Base-by-base conservation (phyloP, 2,888 invertebrate species). In the Himalopsyche kuldschensis region DNA sequence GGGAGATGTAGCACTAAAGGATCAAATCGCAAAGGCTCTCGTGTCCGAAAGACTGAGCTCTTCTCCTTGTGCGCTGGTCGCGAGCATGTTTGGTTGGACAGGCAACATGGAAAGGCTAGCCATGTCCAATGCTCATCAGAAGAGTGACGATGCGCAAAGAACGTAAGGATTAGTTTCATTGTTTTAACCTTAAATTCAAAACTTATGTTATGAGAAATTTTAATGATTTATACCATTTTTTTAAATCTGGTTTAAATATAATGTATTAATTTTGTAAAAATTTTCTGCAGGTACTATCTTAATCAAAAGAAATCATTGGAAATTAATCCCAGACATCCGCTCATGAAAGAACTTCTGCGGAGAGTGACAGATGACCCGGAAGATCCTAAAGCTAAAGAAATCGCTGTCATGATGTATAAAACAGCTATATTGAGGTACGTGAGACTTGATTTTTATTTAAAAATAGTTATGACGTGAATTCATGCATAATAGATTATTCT, bases 91-190 rank as follows among this genome's bases (percentile, higher is more conserved):
- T 91, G 99, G 99, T 87, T 99, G 99, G 99, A 98, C 99, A 87
- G 99, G 99, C 88, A 99, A 99, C 91, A 99, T 99, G 99, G 99
- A 99, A 92, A 94, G 99, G 79, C 94, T 99, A 87, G 98, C 99
- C 86, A 91, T 96, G 86, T 96, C 97, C 77, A 99, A 99, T 91
- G 98, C 99, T 20, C 99, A 99, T 90, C 98, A 98, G 90, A 99
- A 99, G 90, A 90, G 95, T 4, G 97, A 98, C 89, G 98, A 98
- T 92, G 96, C 97, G 47, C 97, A 97, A 89, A 95, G 97, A 88
- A 94, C 94, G 88, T 91, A 81, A 86, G 86, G 84, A 48, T 41
- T 4, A 15, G 35, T 8, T 10, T 35, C 10, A 35, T 35, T 35
- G 35, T 35, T 35, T 35, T 35, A 1, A 35, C 41, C 15, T 41